Conservation (phyloP, 2,113 vertebrate genomes). For the Alligator mississippiensis region DNA sequence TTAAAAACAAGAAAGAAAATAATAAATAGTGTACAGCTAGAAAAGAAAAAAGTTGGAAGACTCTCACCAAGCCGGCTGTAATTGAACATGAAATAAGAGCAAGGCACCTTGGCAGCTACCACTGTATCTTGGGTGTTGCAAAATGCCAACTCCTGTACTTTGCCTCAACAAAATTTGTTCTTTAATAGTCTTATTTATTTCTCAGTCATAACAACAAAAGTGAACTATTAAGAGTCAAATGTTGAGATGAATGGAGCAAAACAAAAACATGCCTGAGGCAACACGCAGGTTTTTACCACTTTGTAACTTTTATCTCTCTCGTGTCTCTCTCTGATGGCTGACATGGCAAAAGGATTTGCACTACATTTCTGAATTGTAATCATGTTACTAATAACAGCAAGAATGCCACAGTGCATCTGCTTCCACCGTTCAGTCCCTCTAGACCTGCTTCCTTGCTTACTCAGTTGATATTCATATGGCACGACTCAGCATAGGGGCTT, state of each 20-base stretch:
- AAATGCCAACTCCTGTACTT: conserved; percentile 42
- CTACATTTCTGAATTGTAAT: conserved; percentile 25
- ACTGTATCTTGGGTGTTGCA: conserved; percentile 22
- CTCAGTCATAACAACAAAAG: conserved; percentile 42
- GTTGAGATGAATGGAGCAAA: conserved; percentile 65
- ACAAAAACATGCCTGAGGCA: conserved; percentile 55
- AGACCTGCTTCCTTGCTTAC: neutral
- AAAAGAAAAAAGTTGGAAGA: neutral
- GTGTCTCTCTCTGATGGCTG: conserved; percentile 52
- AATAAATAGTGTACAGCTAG: conserved; percentile 8
- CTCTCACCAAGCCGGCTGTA: neutral
- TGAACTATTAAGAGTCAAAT: conserved; percentile 63
- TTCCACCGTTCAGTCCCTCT: conserved; percentile 13
- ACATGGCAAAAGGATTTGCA: conserved; percentile 59
- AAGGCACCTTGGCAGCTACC: conserved; percentile 46
- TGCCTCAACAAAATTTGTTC: conserved; percentile 34
- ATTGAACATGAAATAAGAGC: conserved; percentile 68
- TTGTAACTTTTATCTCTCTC: conserved; percentile 53
- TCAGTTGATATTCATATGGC: neutral
- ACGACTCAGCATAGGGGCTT: neutral
- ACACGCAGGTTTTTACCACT: conserved; percentile 41
- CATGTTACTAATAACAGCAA: conserved; percentile 42
- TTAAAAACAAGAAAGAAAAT: conserved; percentile 24
- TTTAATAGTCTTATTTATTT: conserved; percentile 62
- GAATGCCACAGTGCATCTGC: fast-evolving